These are phyloP conservation scores for Dastarcus helophoroides DNA, from an alignment of 2,888 invertebrate species.

Conservation along the genomic window DNA sequence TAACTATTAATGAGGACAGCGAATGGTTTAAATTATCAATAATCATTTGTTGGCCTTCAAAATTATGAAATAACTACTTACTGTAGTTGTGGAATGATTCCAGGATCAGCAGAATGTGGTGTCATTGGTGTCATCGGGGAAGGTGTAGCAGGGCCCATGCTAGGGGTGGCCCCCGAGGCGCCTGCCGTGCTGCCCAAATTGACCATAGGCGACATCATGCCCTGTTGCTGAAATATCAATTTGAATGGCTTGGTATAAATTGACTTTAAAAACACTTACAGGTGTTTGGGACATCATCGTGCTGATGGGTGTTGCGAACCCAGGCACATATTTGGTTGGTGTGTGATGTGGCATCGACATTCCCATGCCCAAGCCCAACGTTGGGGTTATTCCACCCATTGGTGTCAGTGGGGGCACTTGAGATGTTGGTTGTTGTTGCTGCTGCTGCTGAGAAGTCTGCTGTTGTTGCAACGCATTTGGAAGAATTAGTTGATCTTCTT, in stretches of 20 bases:
- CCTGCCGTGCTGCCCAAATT: conserved; percentile 33
- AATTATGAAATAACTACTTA: conserved; percentile 35
- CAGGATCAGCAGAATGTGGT: conserved; percentile 85
- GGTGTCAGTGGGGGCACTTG: conserved; percentile 48
- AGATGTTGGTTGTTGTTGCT: conserved; percentile 36
- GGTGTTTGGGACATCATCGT: conserved; percentile 87
- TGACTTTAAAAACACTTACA: conserved; percentile 38
- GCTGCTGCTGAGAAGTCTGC: conserved; percentile 51
- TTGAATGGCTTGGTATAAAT: background rate
- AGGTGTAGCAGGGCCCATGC: conserved; percentile 62
- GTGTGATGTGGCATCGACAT: conserved; percentile 60
- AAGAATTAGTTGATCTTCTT: conserved; percentile 82
- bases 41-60: background rate
- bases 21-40: conserved; percentile 3
- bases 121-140: conserved; percentile 83
- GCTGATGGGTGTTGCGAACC: conserved; percentile 69
- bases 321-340: conserved; percentile 64
- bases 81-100: conserved; percentile 89
- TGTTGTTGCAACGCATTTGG: conserved; percentile 75
- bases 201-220: conserved; percentile 63
- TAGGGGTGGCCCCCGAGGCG: conserved; percentile 46
- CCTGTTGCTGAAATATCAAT: conserved; percentile 69
- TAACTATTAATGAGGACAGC: background rate
- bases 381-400: conserved; percentile 43
- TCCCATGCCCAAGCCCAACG: conserved; percentile 50